Evolutionary conservation across 2,797 vertebrate genomes (phyloP).

Genomic region (Pseudopleuronectes americanus): DNA sequence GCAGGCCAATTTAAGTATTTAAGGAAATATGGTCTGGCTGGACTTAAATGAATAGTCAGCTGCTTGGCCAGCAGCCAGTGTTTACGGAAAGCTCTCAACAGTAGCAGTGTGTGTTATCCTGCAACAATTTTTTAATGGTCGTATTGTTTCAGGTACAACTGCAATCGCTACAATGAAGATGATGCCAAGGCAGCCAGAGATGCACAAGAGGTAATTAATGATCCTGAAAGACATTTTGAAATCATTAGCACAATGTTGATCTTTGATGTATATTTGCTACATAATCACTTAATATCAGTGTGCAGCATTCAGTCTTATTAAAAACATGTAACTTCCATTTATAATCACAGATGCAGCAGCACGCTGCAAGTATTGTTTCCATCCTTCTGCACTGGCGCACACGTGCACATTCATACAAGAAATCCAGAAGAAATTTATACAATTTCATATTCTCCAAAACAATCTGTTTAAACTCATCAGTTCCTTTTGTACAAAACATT

Average conservation of each 20-base stretch:
- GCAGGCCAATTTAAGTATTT: neutral
- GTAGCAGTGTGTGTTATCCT: neutral
- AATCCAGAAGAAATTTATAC: no score
- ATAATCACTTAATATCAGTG: no score
- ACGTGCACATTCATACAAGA: no score
- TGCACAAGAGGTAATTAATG: conserved; percentile 92
- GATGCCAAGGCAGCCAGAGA: conserved; percentile 99
- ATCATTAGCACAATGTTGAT: neutral
- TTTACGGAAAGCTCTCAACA: neutral
- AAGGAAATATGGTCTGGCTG: neutral
- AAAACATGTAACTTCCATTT: no score
- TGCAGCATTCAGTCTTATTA: no score
- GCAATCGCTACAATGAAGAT: conserved; percentile 99
- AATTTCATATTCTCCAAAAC: no score
- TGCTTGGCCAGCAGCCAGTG: neutral
- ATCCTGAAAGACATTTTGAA: neutral
- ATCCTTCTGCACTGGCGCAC: no score
- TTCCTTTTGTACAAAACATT: no score
- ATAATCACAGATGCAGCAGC: no score
- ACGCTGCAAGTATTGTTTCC: no score
- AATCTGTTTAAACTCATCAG: no score
- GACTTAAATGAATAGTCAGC: neutral
- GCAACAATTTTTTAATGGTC: conserved; percentile 32
- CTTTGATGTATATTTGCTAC: neutral
- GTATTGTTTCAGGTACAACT: conserved; percentile 93